These are phyloP conservation scores for Choristoneura rosaceana DNA, from an alignment of 2,888 invertebrate genomes.

Conservation along the genomic window DNA sequence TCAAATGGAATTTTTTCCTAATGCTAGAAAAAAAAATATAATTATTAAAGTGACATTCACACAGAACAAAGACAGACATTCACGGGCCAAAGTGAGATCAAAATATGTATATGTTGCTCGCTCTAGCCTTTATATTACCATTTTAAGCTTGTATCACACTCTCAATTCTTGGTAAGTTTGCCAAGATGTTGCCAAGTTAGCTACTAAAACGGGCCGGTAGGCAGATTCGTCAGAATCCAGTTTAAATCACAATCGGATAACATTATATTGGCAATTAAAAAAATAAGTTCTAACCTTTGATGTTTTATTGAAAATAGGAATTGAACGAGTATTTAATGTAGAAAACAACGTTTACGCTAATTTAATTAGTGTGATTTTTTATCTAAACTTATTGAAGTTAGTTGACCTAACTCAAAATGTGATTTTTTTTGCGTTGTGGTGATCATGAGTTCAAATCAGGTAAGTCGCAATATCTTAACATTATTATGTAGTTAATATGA, in stretches of 20 bases:
- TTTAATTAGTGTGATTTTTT: neutral
- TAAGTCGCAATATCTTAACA: conserved; percentile 30
- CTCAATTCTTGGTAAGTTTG: neutral
- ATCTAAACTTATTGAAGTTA: neutral
- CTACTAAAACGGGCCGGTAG: conserved; percentile 27
- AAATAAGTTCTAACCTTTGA: conserved; percentile 28
- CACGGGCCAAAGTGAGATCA: too few species aligned
- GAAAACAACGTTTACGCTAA: neutral
- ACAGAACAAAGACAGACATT: too few species aligned
- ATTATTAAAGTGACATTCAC: too few species aligned
- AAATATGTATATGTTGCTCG: too few species aligned
- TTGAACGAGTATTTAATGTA: neutral
- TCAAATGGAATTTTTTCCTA: too few species aligned
- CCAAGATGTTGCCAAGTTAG: too few species aligned
- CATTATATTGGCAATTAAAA: conserved; percentile 38
- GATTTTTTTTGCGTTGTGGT: conserved; percentile 3
- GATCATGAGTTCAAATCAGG: conserved; percentile 24
- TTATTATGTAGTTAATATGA: neutral
- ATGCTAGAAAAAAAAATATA: too few species aligned
- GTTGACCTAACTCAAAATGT: neutral
- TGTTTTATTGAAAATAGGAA: conserved; percentile 1
- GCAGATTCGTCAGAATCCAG: conserved; percentile 41
- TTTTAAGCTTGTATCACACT: neutral
- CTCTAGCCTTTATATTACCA: too few species aligned
- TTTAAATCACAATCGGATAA: conserved; percentile 43